Evolutionary conservation across 2,797 vertebrate species (phyloP).

Genomic region (Poliocrania exsul): DNA sequence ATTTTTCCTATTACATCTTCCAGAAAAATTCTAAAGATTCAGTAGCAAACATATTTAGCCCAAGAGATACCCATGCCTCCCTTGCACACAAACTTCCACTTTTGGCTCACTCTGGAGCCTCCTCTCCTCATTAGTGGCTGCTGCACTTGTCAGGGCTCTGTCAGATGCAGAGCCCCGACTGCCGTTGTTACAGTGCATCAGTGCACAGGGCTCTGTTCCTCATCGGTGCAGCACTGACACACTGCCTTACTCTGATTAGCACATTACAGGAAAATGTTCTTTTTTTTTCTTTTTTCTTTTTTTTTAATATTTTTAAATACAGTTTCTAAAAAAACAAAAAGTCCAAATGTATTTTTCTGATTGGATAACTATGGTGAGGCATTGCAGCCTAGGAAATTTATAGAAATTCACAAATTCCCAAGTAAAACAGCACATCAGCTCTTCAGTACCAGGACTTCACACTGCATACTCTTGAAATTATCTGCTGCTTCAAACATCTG

Average conservation of each 20-base stretch:
- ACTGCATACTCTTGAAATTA: neutral
- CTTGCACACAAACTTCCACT: neutral
- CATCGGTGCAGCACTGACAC: neutral
- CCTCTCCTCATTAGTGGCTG: neutral
- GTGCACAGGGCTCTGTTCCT: neutral
- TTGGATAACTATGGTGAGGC: neutral
- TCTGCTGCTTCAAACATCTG: neutral
- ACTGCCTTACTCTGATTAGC: neutral
- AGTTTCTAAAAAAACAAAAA: neutral
- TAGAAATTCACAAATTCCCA: neutral
- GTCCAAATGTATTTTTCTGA: neutral
- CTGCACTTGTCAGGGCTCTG: neutral
- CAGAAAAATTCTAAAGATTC: neutral
- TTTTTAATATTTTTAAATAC: neutral
- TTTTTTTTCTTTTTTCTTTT: neutral
- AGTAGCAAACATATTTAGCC: neutral
- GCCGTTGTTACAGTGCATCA: rapidly evolving
- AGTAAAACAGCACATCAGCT: neutral
- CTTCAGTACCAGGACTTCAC: neutral
- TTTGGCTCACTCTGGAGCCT: neutral
- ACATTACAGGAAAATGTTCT: neutral
- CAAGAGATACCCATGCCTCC: neutral
- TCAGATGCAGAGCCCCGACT: rapidly evolving
- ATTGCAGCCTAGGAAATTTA: neutral
- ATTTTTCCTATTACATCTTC: neutral